These are phyloP conservation scores for Cremastobaeus sp. DNA, from an alignment of 2,888 invertebrate genomes.

Conservation along the genomic window DNA sequence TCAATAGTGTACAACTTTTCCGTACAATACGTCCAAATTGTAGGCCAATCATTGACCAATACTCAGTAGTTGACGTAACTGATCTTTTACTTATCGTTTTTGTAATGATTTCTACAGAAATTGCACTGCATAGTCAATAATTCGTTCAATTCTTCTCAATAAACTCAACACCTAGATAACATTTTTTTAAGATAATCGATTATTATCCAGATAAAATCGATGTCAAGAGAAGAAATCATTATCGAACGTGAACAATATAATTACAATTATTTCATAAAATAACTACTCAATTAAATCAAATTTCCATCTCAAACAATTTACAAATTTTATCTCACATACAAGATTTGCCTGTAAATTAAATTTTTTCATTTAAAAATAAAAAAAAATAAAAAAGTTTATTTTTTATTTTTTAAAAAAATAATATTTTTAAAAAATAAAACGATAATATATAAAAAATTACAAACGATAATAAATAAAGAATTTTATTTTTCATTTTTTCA, in stretches of 20 bases:
- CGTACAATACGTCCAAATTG: not conserved
- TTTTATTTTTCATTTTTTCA: too few relatives aligned
- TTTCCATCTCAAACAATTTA: too few relatives aligned
- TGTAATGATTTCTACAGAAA: constrained; percentile 4
- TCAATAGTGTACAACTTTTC: not conserved
- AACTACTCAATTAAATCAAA: not conserved
- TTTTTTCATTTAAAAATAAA: too few relatives aligned
- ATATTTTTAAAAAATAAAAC: too few relatives aligned
- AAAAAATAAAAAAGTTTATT: too few relatives aligned
- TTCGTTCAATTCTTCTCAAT: constrained; percentile 7
- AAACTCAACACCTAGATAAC: not conserved
- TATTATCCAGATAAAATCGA: constrained; percentile 26
- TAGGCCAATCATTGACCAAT: constrained; percentile 15
- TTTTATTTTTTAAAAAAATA: too few relatives aligned
- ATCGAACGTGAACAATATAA: not conserved
- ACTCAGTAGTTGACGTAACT: too few relatives aligned
- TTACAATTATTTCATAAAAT: not conserved
- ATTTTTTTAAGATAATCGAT: constrained; percentile 24
- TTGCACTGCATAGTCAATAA: constrained; percentile 4
- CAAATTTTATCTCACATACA: too few relatives aligned
- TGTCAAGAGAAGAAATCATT: constrained; percentile 8
- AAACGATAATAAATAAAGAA: too few relatives aligned
- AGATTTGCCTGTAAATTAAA: too few relatives aligned
- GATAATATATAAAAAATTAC: too few relatives aligned
- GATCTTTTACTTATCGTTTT: constrained; percentile 5